A percentile compares a stretch with the other conserved stretches of the same genome.
phyloP scores from a whole-genome alignment of 2,888 invertebrate genomes.

The Agrypnus murinus region DNA sequence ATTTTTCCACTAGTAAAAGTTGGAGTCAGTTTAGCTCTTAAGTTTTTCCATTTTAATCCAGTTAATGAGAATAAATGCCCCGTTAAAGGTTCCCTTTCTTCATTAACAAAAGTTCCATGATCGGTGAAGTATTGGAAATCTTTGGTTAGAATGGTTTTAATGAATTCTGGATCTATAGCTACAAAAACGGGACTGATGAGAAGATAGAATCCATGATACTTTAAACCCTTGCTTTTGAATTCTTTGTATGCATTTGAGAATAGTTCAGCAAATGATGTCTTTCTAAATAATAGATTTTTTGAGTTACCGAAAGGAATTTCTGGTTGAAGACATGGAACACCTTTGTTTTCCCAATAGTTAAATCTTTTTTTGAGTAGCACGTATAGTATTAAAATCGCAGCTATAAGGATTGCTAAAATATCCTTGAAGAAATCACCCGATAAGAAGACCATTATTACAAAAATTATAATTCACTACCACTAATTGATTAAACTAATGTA shows the following conservation, averaged over 20 bases:
- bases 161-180: constrained; percentile 65
- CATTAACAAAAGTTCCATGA: constrained; percentile 68
- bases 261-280: not conserved
- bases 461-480: too few species aligned
- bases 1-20: constrained; percentile 74
- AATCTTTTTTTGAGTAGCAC: too few species aligned
- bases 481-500: too few species aligned
- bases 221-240: constrained; percentile 30
- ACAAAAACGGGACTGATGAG: constrained; percentile 43
- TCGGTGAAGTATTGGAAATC: too few species aligned
- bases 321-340: not conserved
- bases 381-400: too few species aligned
- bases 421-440: too few species aligned
- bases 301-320: constrained; percentile 9
- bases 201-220: constrained; percentile 43
- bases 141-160: constrained; percentile 68
- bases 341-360: not conserved
- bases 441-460: too few species aligned
- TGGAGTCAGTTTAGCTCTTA: constrained; percentile 71
- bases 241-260: constrained; percentile 5
- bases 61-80: constrained; percentile 67
- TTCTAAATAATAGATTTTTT: not conserved
- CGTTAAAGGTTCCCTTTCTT: constrained; percentile 67
- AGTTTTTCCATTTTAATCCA: too few species aligned
- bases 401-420: too few species aligned